Percentiles rank a stretch among this genome's conserved stretches.
Conservation (phyloP, 35 echinoderm and acorn worm genomes). For the Chiridota heheva region DNA sequence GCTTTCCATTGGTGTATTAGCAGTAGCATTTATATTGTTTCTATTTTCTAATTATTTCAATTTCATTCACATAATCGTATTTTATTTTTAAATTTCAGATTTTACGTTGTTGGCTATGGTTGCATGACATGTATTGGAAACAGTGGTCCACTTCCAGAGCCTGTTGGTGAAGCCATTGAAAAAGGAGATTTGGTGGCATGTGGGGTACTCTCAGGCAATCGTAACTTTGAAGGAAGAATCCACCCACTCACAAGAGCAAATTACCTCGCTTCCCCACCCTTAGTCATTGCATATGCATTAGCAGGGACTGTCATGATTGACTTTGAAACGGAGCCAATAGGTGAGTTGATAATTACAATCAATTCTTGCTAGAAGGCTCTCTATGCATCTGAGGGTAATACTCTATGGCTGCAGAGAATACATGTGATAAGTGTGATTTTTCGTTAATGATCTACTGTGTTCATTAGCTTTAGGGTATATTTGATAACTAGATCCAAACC, state of each 20-base stretch:
- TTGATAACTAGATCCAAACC: no score
- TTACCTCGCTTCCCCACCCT: conserved; percentile 90
- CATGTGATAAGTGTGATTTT: no score
- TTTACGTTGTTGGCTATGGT: conserved; percentile 92
- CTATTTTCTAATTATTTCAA: no score
- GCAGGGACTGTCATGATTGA: conserved; percentile 91
- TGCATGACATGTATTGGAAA: conserved; percentile 99
- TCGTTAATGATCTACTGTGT: no score
- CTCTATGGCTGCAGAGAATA: background rate
- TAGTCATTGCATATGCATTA: conserved; percentile 96
- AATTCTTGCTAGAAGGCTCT: background rate
- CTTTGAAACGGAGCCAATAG: conserved; percentile 91
- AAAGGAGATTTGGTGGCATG: conserved; percentile 97
- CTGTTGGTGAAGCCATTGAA: conserved; percentile 80
- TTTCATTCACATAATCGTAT: no score
- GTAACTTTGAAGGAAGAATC: conserved; percentile 99
- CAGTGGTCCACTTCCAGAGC: conserved; percentile 83
- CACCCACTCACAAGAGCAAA: conserved; percentile 96
- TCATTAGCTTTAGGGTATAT: no score
- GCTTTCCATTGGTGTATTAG: no score
- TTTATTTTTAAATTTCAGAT: conserved; percentile 51
- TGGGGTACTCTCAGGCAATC: conserved; percentile 94
- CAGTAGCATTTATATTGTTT: no score
- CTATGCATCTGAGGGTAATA: background rate
- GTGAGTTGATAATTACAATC: conserved; percentile 34